Evolutionary conservation across 2,888 invertebrate species (phyloP).

Genomic region (Anodontia alba): DNA sequence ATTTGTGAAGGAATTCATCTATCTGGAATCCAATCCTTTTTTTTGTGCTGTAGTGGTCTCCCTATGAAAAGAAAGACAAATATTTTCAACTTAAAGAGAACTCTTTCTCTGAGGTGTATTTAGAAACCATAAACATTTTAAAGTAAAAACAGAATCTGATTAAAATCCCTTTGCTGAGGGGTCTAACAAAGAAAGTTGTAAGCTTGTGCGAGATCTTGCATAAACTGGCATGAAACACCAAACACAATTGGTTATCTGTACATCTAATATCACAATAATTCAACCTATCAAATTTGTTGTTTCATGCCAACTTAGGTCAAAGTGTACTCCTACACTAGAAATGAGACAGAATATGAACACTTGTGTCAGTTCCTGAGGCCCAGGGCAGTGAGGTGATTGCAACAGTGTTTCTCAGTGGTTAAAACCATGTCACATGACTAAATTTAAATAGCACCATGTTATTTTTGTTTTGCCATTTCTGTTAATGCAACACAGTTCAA

Average conservation of each 20-base stretch:
- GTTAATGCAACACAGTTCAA: neutral
- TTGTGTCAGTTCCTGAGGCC: slow-evolving; percentile 11
- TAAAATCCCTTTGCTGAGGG: too few relatives aligned
- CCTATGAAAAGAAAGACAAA: too few relatives aligned
- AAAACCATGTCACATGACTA: neutral
- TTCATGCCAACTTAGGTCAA: neutral
- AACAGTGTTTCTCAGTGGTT: neutral
- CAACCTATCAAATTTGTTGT: slow-evolving; percentile 20
- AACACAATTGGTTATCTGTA: slow-evolving; percentile 10
- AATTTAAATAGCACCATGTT: neutral
- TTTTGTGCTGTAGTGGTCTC: too few relatives aligned
- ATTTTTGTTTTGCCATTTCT: neutral
- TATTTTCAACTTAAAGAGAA: too few relatives aligned
- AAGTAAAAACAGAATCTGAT: too few relatives aligned
- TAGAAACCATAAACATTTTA: too few relatives aligned
- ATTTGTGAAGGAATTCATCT: too few relatives aligned
- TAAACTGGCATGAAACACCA: slow-evolving; percentile 2
- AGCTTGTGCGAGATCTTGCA: neutral
- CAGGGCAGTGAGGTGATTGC: neutral
- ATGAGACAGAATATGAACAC: slow-evolving; percentile 17
- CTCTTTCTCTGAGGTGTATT: too few relatives aligned
- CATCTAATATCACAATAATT: slow-evolving; percentile 23
- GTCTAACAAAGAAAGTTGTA: too few relatives aligned
- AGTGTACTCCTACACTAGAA: neutral
- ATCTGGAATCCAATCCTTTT: too few relatives aligned